Base-by-base conservation (phyloP, 2,888 invertebrate genomes). In the Phasia obesa region DNA sequence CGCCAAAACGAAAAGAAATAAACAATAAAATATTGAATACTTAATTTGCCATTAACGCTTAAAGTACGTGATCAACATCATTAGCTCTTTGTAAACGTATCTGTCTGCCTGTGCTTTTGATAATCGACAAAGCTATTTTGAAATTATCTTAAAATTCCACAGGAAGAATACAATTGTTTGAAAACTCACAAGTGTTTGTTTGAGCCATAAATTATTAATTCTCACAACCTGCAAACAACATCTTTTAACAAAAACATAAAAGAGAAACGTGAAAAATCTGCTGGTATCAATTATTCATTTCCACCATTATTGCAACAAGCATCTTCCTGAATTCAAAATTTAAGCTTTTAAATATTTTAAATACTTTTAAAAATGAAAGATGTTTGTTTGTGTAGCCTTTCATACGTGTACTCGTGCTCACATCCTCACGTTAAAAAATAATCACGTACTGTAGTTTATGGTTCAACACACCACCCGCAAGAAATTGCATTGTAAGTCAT, bases 381-480 rank as follows among this genome's bases (percentile, higher is more conserved):
- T 51, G 17, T 57, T 17, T 51, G 67, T 27, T 47, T 25, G 49
- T 65, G 75, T 57, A 27, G 55, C 19, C 65, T 59, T 47, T 47
- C 31, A 17, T 23, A 47, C n/a, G n/a, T n/a, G n/a, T n/a, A n/a
- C n/a, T n/a, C 31, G 19, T 55, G 27, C 6, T 13, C 15, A 13
- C 21, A 25, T n/a, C 6, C 25, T 7, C 25, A 15, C 47, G 23
- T 70, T 69, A 35, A 38, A 64, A 77, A 65, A 73, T 77, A 69
- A 77, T 77, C 81, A 81, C 81, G 81, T 81, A 74, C 11, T 42
- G 69, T 70, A 69, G 74, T 82, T 73, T 60, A 81, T 77, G 70
- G 57, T 71, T 5, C 38, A 71, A 65, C 71, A 64, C 71, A 65
- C 78, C 71, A 65, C 78, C 71, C 71, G 38, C 57, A 47, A 64